Percentiles rank a stretch among this genome's conserved stretches.
Evolutionary conservation across 2,797 vertebrate species (phyloP).

Genomic region (Betta splendens): DNA sequence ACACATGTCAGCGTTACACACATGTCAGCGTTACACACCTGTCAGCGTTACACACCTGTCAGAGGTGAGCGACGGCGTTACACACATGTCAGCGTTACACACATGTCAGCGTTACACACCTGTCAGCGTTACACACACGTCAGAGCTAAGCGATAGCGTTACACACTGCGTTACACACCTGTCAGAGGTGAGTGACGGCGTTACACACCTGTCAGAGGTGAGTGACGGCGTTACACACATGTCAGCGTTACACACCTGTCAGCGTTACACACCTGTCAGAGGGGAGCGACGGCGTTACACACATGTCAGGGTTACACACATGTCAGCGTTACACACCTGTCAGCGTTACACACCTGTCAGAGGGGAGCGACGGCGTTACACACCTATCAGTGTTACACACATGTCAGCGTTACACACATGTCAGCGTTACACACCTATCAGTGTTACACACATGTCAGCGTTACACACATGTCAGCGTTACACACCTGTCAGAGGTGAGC

Average conservation of each 20-base stretch:
- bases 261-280: slow-evolving; percentile 94
- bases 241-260: slow-evolving; percentile 92
- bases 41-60: slow-evolving; percentile 94
- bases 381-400: slow-evolving; percentile 95
- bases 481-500: slow-evolving; percentile 93
- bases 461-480: slow-evolving; percentile 93
- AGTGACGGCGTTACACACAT: no score
- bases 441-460: slow-evolving; percentile 93
- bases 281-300: slow-evolving; percentile 88
- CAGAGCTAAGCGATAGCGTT: slow-evolving; percentile 93
- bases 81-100: no score
- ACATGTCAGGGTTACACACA: slow-evolving; percentile 96
- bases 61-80: no score
- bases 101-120: slow-evolving; percentile 94
- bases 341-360: slow-evolving; percentile 94
- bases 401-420: slow-evolving; percentile 93
- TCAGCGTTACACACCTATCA: slow-evolving; percentile 94
- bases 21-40: slow-evolving; percentile 94
- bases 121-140: slow-evolving; percentile 94
- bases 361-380: slow-evolving; percentile 90
- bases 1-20: slow-evolving; percentile 91
- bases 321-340: slow-evolving; percentile 92
- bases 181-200: slow-evolving; percentile 91
- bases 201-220: slow-evolving; percentile 94
- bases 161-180: slow-evolving; percentile 92